Percentiles rank a stretch among this genome's conserved stretches.
Conservation (phyloP, 1,140 invertebrate species). For the Halictus rubicundus region DNA sequence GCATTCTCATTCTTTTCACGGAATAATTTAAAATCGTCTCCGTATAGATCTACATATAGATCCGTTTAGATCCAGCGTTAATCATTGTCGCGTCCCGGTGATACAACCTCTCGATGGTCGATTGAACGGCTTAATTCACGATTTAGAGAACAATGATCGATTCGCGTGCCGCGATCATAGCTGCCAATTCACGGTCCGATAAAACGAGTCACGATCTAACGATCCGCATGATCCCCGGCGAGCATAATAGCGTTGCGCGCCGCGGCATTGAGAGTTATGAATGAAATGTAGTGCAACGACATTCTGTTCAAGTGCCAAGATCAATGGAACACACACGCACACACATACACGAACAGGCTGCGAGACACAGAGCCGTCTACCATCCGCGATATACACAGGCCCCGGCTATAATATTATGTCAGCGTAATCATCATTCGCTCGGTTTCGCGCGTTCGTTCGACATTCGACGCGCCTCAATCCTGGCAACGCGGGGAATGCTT, state of each 20-base stretch:
- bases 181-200: not conserved
- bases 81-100: no score
- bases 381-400: not conserved
- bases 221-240: not conserved
- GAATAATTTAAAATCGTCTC: no score
- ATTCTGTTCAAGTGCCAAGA: conserved; percentile 50
- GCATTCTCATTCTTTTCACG: no score
- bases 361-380: not conserved
- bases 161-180: not conserved
- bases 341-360: no score
- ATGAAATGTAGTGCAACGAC: conserved; percentile 61
- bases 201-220: conserved; percentile 4
- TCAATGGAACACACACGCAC: conserved; percentile 44
- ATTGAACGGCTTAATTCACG: not conserved
- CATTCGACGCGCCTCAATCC: not conserved
- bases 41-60: no score
- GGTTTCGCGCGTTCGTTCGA: not conserved
- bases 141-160: not conserved
- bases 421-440: conserved; percentile 10
- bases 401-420: not conserved
- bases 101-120: not conserved
- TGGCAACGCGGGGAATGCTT: not conserved
- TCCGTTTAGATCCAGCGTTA: no score
- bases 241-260: conserved; percentile 17
- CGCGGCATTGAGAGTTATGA: conserved; percentile 56